Conservation (phyloP, 2,797 vertebrate species). For the Columba guinea region DNA sequence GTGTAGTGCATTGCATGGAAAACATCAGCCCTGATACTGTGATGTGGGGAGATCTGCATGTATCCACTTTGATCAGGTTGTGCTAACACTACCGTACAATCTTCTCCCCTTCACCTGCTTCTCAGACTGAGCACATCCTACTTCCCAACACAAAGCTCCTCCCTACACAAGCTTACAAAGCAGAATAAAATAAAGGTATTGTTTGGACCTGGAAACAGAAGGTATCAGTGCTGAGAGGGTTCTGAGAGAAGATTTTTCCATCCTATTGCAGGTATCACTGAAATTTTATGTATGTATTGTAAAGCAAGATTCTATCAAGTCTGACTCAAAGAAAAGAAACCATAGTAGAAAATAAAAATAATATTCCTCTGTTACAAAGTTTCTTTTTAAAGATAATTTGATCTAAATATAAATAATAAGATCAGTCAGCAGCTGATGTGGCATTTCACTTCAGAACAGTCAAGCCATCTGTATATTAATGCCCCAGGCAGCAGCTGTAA, state of each 20-base stretch:
- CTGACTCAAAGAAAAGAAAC: background rate
- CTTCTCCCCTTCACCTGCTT: background rate
- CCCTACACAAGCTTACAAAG: background rate
- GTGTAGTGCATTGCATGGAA: background rate
- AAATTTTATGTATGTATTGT: background rate
- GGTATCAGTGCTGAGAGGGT: background rate
- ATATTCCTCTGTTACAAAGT: background rate
- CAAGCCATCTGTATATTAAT: background rate
- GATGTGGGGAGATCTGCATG: background rate
- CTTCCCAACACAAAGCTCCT: background rate
- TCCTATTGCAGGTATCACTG: background rate
- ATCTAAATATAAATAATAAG: background rate
- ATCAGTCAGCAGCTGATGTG: background rate
- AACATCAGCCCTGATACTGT: background rate
- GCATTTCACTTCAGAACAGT: background rate
- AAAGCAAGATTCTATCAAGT: background rate
- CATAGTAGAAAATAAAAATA: background rate
- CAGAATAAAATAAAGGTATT: background rate
- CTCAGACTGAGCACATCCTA: fast-evolving
- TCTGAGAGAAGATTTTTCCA: background rate
- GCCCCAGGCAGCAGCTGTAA: background rate
- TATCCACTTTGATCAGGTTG: background rate
- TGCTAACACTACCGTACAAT: background rate
- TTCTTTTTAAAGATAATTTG: background rate
- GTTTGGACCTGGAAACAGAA: background rate